Percentiles rank a stretch among this genome's conserved stretches.
Evolutionary conservation across 2,888 invertebrate species (phyloP).

Genomic region (Psococerastis gibbosa): DNA sequence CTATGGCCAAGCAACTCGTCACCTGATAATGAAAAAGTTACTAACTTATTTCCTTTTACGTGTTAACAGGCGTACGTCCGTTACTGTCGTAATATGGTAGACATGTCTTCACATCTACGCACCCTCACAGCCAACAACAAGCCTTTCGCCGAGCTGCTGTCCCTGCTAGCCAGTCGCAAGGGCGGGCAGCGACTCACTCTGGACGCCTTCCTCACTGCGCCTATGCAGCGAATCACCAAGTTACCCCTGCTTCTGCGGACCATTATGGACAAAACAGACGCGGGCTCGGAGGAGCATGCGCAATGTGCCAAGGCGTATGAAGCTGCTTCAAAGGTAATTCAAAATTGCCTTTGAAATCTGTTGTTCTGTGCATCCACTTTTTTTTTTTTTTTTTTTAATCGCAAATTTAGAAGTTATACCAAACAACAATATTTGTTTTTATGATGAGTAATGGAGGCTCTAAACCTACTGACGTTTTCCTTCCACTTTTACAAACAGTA

Average conservation of each 20-base stretch:
- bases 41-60: too few species aligned
- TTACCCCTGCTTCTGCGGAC: slow-evolving; percentile 4
- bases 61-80: background rate
- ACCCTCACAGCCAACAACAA: background rate
- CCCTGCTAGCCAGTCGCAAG: background rate
- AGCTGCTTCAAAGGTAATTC: slow-evolving; percentile 7
- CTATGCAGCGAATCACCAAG: slow-evolving; percentile 7
- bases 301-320: background rate
- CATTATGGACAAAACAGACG: slow-evolving; percentile 7
- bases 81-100: slow-evolving; percentile 3
- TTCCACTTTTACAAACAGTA: too few species aligned
- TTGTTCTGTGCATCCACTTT: too few species aligned
- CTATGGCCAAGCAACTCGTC: background rate
- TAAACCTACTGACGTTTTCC: too few species aligned
- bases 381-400: too few species aligned
- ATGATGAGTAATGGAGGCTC: too few species aligned
- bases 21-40: too few species aligned
- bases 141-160: background rate
- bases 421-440: too few species aligned
- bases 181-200: background rate
- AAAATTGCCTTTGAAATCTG: too few species aligned
- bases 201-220: slow-evolving; percentile 3
- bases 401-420: too few species aligned
- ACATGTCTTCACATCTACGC: background rate
- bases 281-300: background rate